These are phyloP conservation scores for Coracias cyanogaster DNA, from an alignment of 2,797 vertebrate genomes.

Conservation along the genomic window DNA sequence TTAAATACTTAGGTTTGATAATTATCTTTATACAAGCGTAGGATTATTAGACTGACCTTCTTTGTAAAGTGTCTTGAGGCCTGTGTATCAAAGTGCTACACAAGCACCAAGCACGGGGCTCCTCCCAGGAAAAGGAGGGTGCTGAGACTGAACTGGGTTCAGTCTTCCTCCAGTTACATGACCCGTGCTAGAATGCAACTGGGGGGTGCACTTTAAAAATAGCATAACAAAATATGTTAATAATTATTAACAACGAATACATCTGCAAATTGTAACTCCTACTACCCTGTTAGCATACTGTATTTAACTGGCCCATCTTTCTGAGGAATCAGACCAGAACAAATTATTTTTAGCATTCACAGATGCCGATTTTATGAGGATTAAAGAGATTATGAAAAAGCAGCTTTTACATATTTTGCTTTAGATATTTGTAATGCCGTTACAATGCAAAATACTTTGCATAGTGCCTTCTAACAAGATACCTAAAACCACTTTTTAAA, in stretches of 20 bases:
- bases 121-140: background rate
- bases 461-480: background rate
- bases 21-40: background rate
- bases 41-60: background rate
- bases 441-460: background rate
- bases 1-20: background rate
- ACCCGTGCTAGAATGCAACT: background rate
- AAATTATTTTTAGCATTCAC: conserved; percentile 50
- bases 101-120: background rate
- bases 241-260: background rate
- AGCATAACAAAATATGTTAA: background rate
- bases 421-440: background rate
- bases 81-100: background rate
- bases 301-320: background rate
- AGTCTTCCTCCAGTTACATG: background rate
- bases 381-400: conserved; percentile 65
- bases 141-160: background rate
- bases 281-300: background rate
- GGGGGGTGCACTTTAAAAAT: background rate
- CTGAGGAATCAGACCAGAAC: background rate
- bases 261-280: background rate
- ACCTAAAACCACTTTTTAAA: background rate
- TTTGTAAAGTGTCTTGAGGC: background rate
- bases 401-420: conserved; percentile 15
- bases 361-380: conserved; percentile 31